These are phyloP conservation scores for Ophion ellenae DNA, from an alignment of 2,888 invertebrate species.

Conservation along the genomic window DNA sequence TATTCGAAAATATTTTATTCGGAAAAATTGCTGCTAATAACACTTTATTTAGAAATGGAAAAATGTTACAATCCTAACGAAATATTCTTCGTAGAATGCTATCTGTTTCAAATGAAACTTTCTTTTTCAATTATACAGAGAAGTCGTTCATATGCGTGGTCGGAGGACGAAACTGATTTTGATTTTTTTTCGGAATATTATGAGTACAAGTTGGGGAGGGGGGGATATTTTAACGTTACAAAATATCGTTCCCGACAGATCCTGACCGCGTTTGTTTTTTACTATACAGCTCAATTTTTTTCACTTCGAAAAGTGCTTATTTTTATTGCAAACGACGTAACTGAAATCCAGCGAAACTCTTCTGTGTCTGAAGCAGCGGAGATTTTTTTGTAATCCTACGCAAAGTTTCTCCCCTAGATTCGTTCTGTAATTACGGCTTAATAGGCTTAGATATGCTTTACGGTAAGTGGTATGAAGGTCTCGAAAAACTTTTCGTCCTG, in stretches of 20 bases:
- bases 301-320: neutral
- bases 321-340: neutral
- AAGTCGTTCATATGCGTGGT: neutral
- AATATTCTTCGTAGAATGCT: neutral
- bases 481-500: constrained; percentile 40
- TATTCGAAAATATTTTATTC: neutral
- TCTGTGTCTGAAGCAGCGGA: constrained; percentile 4
- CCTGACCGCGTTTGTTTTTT: neutral
- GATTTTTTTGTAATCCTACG: neutral
- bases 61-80: neutral
- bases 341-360: constrained; percentile 22
- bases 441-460: constrained; percentile 20
- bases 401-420: constrained; percentile 29
- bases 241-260: no score
- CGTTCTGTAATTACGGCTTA: constrained; percentile 28
- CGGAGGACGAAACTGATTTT: neutral
- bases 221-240: no score
- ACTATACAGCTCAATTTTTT: neutral
- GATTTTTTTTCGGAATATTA: neutral
- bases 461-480: neutral
- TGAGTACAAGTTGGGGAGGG: neutral
- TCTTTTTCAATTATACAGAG: neutral
- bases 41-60: neutral
- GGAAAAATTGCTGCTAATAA: neutral
- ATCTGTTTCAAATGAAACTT: neutral